phyloP scores from a whole-genome alignment of 2,113 vertebrate species.

The Xiphias gladius region DNA sequence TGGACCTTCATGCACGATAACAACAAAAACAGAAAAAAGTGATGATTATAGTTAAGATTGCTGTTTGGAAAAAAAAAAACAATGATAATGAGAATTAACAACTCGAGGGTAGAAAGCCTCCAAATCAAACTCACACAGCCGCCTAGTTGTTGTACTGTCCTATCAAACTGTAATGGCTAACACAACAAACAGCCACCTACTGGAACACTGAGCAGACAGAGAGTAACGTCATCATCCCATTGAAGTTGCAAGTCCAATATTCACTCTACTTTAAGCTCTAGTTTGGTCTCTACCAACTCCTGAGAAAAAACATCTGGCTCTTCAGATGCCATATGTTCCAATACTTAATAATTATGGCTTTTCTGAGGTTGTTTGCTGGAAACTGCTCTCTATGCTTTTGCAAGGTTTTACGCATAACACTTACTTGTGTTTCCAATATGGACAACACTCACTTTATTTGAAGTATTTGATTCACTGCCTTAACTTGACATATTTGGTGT shows the following conservation, averaged over 20 bases:
- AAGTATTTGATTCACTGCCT: neutral
- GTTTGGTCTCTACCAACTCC: conserved; percentile 3
- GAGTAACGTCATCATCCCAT: no score
- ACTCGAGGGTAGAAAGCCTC: neutral
- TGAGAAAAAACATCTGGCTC: neutral
- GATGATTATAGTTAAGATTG: neutral
- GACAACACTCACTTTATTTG: neutral
- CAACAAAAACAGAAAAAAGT: neutral
- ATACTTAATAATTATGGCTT: neutral
- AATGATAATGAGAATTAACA: no score
- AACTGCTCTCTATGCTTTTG: neutral
- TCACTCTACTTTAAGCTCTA: neutral
- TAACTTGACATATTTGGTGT: neutral
- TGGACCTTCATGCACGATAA: neutral
- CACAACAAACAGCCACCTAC: neutral
- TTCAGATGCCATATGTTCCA: neutral
- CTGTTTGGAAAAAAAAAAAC: no score
- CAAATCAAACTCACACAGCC: neutral
- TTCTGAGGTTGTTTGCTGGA: neutral
- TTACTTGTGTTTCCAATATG: neutral
- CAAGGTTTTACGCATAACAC: neutral
- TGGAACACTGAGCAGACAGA: no score
- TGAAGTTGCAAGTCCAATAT: neutral
- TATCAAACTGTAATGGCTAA: no score
- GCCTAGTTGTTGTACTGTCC: neutral